Percentiles rank a stretch among this genome's conserved stretches.
Conservation (phyloP, 2,888 invertebrate genomes). For the Tipula lateralis region DNA sequence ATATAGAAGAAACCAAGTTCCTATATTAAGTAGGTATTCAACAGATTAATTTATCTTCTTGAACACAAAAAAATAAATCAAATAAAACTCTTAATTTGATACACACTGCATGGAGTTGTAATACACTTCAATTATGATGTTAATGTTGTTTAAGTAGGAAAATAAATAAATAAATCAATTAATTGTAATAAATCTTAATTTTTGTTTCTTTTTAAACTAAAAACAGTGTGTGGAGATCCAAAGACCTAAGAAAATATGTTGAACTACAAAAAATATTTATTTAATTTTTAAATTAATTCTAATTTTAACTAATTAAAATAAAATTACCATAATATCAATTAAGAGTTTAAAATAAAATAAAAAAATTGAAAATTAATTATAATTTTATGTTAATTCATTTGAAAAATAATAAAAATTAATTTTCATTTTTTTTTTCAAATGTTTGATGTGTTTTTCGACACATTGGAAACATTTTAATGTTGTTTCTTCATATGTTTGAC, state of each 20-base stretch:
- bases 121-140: conserved; percentile 14
- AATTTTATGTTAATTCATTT: not conserved
- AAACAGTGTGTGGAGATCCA: not conserved
- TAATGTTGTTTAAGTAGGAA: not conserved
- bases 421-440: not conserved
- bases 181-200: not conserved
- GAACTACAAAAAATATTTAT: not conserved
- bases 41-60: not conserved
- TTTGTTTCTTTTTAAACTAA: not conserved
- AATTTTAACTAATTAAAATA: not conserved
- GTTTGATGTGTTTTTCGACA: not conserved
- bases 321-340: conserved; percentile 1
- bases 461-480: not conserved
- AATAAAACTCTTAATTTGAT: not conserved
- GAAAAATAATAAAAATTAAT: conserved; percentile 19
- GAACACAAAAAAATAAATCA: not conserved
- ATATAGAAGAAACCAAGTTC: not conserved
- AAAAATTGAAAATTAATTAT: not conserved
- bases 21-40: not conserved
- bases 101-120: not conserved
- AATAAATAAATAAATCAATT: not conserved
- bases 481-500: conserved; percentile 3
- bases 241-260: not conserved
- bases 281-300: not conserved
- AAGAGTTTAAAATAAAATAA: not conserved